These are phyloP conservation scores for Caloenas nicobarica DNA, from an alignment of 2,113 vertebrate species.

Conservation along the genomic window DNA sequence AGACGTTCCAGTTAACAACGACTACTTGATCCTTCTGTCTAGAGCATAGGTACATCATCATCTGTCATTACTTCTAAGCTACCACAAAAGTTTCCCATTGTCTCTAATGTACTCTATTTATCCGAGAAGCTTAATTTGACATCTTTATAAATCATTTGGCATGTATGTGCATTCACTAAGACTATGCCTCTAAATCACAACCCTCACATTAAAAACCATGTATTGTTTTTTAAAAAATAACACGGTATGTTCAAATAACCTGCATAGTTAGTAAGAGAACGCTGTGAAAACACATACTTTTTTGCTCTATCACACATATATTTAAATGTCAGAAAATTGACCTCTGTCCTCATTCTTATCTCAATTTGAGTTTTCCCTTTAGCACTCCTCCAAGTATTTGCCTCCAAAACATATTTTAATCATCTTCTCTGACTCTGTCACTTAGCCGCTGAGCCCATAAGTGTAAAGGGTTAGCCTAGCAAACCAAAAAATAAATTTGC, in stretches of 20 bases:
- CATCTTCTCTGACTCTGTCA: not conserved
- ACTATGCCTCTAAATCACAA: not conserved
- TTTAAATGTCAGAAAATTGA: not conserved
- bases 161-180: not conserved
- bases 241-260: not conserved
- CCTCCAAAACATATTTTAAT: not conserved
- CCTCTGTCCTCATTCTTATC: not conserved
- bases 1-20: not conserved
- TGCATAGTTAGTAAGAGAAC: not conserved
- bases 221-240: not conserved
- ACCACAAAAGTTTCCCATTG: not conserved
- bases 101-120: not conserved
- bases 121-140: not conserved
- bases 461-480: not conserved
- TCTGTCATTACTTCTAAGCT: not conserved
- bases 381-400: not conserved
- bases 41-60: not conserved
- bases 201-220: too few relatives aligned
- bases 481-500: not conserved
- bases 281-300: not conserved
- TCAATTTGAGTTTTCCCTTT: not conserved
- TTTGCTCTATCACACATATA: not conserved
- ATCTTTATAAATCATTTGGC: not conserved
- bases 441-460: not conserved
- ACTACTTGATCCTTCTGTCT: not conserved